Evolutionary conservation across 2,797 vertebrate species (phyloP).

Genomic region (Bucorvus abyssinicus): DNA sequence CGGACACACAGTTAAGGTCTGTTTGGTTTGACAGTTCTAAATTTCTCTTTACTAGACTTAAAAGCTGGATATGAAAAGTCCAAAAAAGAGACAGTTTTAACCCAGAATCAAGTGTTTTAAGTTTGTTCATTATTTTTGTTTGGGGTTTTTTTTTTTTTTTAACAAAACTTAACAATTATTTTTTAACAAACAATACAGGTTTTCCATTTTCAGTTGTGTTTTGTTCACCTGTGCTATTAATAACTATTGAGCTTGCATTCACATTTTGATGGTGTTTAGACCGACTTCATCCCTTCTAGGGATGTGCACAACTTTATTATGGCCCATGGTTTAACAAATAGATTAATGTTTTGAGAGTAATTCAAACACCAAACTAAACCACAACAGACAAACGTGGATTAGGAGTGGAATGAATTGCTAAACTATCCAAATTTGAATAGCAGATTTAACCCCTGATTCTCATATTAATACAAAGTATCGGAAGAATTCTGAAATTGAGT

Average conservation of each 20-base stretch:
- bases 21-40: neutral
- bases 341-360: neutral
- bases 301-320: neutral
- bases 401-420: neutral
- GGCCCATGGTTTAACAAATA: neutral
- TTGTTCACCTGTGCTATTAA: neutral
- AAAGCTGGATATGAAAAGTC: neutral
- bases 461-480: neutral
- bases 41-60: neutral
- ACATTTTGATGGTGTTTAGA: neutral
- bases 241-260: neutral
- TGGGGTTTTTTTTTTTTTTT: neutral
- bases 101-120: neutral
- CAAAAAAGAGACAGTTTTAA: neutral
- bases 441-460: neutral
- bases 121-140: too few species aligned
- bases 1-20: neutral
- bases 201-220: neutral
- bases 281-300: neutral
- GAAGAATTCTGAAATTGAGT: neutral
- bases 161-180: neutral
- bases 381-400: neutral
- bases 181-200: neutral
- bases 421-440: neutral
- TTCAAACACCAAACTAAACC: neutral